Evolutionary conservation across 2,113 vertebrate genomes (phyloP), one percentile per base, ranked within the genome.

Genomic region (Isichthys henryi): DNA sequence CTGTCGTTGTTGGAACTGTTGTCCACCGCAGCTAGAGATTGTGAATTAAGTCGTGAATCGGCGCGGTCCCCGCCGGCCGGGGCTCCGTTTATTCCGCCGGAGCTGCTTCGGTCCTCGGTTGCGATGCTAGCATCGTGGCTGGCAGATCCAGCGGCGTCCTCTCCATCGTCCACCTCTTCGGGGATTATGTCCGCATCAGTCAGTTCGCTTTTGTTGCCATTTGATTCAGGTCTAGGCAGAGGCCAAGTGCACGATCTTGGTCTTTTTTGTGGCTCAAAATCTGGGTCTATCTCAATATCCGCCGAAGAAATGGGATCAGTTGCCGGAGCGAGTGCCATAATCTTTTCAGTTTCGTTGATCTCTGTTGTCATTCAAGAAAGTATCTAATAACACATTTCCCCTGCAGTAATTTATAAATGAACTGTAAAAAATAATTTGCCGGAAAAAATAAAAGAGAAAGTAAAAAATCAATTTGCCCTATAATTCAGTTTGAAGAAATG

Each of bases 231-330:
- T 94, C 97, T 96, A 91, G 97, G 98, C 94, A 97, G 94, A 89
- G 98, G 98, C 98, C 98, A 98, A 56, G 98, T 99, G 95, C 98
- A 99, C 53, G 98, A 99, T 85, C 98, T 96, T 9, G 97, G 97
- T 91, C 97, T 96, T 93, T 97, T 98, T 94, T 98, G 97, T 84
- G 98, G 98, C 95, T 98, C 97, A 92, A 99, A 99, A 92, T 98
- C 97, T 27, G 98, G 97, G 93, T 99, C 98, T 91, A 98, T 97
- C 88, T 98, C 97, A 87, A 98, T 95, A 93, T 97, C 96, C 87
- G 93, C 92, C 3, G 94, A 93, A 11, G 95, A 95, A 35, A 95
- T 94, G 3, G 94, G 94, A 88, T 94, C 95, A 86, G 94, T 91
- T 89, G 94, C 93, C 90, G 92, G 91, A 4, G 95, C 94, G 94